Conservation (phyloP, 2,113 vertebrate species). For the Nestor notabilis region DNA sequence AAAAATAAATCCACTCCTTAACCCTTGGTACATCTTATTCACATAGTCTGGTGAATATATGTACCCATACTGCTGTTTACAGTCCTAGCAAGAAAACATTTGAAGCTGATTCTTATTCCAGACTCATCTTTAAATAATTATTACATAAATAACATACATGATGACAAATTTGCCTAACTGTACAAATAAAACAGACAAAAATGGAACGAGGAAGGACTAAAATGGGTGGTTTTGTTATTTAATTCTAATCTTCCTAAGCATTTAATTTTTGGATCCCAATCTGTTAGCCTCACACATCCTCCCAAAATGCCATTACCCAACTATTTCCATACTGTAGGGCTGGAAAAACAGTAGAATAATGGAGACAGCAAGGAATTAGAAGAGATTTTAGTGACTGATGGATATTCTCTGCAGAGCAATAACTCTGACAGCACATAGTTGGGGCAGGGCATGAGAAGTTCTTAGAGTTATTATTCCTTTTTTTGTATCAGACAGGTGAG, state of each 20-base stretch:
- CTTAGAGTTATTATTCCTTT: background rate
- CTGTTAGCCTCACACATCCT: background rate
- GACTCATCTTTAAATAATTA: background rate
- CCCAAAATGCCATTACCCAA: background rate
- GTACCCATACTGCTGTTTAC: background rate
- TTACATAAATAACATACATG: background rate
- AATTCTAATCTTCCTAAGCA: background rate
- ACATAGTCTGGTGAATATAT: background rate
- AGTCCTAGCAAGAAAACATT: background rate
- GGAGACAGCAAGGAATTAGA: background rate
- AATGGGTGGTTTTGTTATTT: background rate
- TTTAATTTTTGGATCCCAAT: background rate
- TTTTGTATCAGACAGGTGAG: background rate
- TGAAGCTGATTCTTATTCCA: background rate
- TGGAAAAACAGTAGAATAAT: background rate
- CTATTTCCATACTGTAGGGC: background rate
- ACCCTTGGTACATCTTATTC: background rate
- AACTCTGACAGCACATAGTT: background rate
- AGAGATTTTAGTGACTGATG: background rate
- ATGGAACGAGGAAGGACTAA: background rate
- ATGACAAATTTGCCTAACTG: background rate
- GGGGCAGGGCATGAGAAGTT: background rate
- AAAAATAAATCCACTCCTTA: background rate
- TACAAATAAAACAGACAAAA: background rate
- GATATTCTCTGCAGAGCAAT: background rate